Conservation (phyloP, 2,888 invertebrate genomes). For the Microctonus aethiopoides region DNA sequence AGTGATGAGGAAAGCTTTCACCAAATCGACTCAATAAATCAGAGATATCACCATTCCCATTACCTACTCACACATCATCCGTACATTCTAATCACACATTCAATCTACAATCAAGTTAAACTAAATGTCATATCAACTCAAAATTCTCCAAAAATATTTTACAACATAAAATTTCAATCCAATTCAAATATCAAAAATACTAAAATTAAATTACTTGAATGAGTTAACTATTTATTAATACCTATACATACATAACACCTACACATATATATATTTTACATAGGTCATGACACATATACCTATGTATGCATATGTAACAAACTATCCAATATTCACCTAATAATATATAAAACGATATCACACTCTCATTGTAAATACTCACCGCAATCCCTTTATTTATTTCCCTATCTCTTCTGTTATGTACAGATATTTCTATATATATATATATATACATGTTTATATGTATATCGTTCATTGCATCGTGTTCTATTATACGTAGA, state of each 20-base stretch:
- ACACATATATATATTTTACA: too few species aligned
- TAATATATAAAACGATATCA: slow-evolving; percentile 10
- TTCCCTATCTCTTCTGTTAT: slow-evolving; percentile 15
- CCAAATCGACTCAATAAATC: slow-evolving; percentile 4
- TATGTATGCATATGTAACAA: background rate
- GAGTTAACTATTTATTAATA: background rate
- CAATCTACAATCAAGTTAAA: too few species aligned
- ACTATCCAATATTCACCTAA: too few species aligned
- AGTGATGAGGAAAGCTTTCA: background rate
- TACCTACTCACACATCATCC: background rate
- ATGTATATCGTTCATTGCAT: slow-evolving; percentile 2
- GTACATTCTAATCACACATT: too few species aligned
- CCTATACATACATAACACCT: background rate
- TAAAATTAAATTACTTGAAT: background rate
- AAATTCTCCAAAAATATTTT: background rate
- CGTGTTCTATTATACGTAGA: slow-evolving; percentile 6
- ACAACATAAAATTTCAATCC: background rate
- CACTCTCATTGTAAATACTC: slow-evolving; percentile 25
- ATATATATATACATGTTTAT: background rate
- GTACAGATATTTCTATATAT: background rate
- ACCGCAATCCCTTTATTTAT: slow-evolving; percentile 21
- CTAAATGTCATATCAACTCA: too few species aligned
- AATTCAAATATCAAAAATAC: background rate
- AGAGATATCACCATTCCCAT: background rate
- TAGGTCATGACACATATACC: too few species aligned